These are phyloP conservation scores for Scotopteryx bipunctaria DNA, from an alignment of 2,888 invertebrate genomes.

Conservation along the genomic window DNA sequence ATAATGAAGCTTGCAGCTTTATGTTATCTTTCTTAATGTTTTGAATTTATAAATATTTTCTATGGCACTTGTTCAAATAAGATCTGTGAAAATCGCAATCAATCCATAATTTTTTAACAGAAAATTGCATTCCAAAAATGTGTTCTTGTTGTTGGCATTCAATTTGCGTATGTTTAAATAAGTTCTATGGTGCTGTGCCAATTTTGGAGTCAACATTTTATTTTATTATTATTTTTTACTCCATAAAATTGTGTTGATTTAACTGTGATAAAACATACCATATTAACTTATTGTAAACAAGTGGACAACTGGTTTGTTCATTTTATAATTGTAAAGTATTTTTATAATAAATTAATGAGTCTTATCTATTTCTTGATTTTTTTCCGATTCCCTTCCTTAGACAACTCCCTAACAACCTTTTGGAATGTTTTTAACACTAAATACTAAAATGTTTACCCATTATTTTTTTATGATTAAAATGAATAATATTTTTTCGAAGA, in stretches of 20 bases:
- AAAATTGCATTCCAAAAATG: neutral
- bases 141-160: neutral
- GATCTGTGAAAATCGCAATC: neutral
- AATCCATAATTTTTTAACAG: constrained; percentile 1
- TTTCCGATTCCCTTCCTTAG: neutral
- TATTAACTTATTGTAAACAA: constrained; percentile 11
- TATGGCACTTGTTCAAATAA: neutral
- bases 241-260: constrained; percentile 37
- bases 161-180: neutral
- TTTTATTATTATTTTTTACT: neutral
- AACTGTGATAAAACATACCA: constrained; percentile 46
- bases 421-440: no score
- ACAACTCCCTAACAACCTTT: no score
- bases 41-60: neutral
- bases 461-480: no score
- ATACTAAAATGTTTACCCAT: no score
- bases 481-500: no score
- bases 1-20: no score
- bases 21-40: neutral
- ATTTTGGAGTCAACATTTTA: neutral
- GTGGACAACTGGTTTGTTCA: constrained; percentile 23
- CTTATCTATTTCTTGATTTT: constrained; percentile 2
- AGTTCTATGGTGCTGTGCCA: constrained; percentile 3
- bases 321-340: constrained; percentile 32
- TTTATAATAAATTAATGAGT: constrained; percentile 26